phyloP scores from a whole-genome alignment of 1,140 invertebrate genomes.

The Limonius californicus region DNA sequence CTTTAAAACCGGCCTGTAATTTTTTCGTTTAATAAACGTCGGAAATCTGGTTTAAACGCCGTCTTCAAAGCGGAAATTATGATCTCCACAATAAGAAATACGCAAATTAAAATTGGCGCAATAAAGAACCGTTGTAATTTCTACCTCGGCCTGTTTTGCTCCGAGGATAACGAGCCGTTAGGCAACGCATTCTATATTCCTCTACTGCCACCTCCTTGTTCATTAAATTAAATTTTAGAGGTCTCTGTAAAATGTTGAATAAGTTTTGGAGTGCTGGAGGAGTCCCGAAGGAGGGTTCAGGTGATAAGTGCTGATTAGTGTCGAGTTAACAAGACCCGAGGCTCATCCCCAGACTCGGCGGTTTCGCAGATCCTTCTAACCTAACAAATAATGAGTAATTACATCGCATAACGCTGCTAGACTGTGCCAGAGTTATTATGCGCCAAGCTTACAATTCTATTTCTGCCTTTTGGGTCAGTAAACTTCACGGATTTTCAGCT shows the following conservation, averaged over 20 bases:
- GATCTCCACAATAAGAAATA: too few relatives aligned
- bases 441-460: too few relatives aligned
- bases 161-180: too few relatives aligned
- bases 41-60: too few relatives aligned
- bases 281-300: slow-evolving; percentile 28
- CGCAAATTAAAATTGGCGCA: background rate
- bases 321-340: slow-evolving; percentile 32
- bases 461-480: too few relatives aligned
- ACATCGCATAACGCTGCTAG: background rate
- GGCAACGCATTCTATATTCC: too few relatives aligned
- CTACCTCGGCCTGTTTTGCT: too few relatives aligned
- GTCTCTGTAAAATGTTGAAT: background rate
- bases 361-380: slow-evolving; percentile 6
- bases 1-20: background rate
- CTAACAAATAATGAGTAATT: slow-evolving; percentile 22
- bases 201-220: background rate
- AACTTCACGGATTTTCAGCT: too few relatives aligned
- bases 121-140: too few relatives aligned
- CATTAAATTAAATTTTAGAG: slow-evolving; percentile 2
- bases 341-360: slow-evolving; percentile 20
- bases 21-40: too few relatives aligned
- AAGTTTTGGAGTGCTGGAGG: background rate
- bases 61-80: too few relatives aligned
- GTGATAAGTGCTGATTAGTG: slow-evolving; percentile 36
- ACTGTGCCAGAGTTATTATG: too few relatives aligned